Percentiles rank a stretch among this genome's conserved stretches.
phyloP scores from a whole-genome alignment of 2,113 vertebrate species.

The Calidris pugnax region DNA sequence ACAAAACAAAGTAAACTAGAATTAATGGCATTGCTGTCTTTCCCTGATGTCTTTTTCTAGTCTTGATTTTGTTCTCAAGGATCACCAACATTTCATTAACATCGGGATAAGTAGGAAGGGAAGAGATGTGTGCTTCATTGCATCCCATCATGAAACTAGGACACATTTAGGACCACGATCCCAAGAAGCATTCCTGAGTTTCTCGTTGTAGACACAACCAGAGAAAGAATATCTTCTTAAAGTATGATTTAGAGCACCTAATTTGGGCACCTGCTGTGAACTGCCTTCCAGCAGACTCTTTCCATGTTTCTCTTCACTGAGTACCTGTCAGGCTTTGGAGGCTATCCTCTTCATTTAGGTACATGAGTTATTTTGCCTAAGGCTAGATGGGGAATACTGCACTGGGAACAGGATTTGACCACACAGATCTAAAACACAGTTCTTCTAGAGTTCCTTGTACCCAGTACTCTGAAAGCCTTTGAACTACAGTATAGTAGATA shows the following conservation, averaged over 20 bases:
- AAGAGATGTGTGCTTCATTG: not conserved
- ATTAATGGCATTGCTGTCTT: not conserved
- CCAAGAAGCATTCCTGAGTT: not conserved
- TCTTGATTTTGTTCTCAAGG: not conserved
- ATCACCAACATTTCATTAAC: not conserved
- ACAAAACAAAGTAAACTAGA: not conserved
- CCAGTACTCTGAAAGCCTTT: not conserved
- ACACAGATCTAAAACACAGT: not conserved
- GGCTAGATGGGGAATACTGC: not conserved
- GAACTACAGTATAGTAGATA: not conserved
- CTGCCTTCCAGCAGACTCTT: not conserved
- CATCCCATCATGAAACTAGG: not conserved
- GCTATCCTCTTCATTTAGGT: not conserved
- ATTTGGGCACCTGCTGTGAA: not conserved
- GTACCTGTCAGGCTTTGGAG: not conserved
- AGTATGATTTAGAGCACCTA: not conserved
- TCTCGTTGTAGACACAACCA: not conserved
- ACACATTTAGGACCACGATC: not conserved
- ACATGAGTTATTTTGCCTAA: not conserved
- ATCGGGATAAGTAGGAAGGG: not conserved
- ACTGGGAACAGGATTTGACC: not conserved
- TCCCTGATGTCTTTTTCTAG: not conserved
- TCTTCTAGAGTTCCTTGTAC: not conserved
- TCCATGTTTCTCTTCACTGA: not conserved
- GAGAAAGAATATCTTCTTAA: not conserved